Percentiles rank a stretch among this genome's conserved stretches.
Evolutionary conservation across 2,888 invertebrate species (phyloP).

Genomic region (Petrophora chlorosata): DNA sequence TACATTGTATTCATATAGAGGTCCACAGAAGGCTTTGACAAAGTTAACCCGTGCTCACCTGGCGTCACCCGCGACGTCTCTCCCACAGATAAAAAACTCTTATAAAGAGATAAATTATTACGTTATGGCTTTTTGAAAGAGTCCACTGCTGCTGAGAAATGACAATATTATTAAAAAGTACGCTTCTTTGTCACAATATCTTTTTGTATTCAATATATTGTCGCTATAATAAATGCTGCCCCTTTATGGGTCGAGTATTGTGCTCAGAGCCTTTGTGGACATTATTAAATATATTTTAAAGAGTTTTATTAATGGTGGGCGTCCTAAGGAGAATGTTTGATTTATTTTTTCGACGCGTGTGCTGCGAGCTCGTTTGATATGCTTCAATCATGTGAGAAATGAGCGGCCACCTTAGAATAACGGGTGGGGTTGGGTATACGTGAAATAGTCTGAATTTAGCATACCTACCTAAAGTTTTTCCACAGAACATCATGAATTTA

Average conservation of each 20-base stretch:
- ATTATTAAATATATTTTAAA: conserved; percentile 84
- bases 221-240: conserved; percentile 83
- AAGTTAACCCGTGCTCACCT: conserved; percentile 80
- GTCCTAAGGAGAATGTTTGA: conserved; percentile 77
- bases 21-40: conserved; percentile 48
- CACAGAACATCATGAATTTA: background rate
- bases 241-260: conserved; percentile 80
- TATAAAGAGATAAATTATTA: conserved; percentile 84
- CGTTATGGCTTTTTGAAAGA: conserved; percentile 83
- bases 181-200: conserved; percentile 83
- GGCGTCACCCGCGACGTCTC: conserved; percentile 59
- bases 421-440: background rate
- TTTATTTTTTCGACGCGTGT: conserved; percentile 84
- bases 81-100: conserved; percentile 79
- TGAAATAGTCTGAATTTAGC: background rate
- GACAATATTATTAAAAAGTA: conserved; percentile 84
- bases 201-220: conserved; percentile 84
- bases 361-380: conserved; percentile 64
- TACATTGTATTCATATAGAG: conserved; percentile 23
- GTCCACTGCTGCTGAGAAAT: conserved; percentile 84
- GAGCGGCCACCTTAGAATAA: conserved; percentile 31
- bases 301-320: conserved; percentile 83
- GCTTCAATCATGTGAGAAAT: conserved; percentile 68
- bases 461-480: background rate
- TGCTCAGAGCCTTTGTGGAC: conserved; percentile 79